These are phyloP conservation scores for Archips crataeganus DNA, from an alignment of 2,888 invertebrate species.

Conservation along the genomic window DNA sequence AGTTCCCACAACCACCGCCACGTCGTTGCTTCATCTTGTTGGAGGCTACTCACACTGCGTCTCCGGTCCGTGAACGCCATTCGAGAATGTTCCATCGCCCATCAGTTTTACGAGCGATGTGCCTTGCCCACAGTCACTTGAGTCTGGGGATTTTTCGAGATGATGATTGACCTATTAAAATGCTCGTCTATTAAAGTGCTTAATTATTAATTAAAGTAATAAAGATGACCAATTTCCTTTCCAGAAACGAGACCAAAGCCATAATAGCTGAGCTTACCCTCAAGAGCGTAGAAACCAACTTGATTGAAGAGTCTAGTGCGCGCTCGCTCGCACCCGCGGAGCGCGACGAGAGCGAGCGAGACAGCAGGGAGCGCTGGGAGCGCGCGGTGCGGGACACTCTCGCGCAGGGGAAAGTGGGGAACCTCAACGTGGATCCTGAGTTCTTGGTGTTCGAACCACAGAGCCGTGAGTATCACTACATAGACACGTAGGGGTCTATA, in stretches of 20 bases:
- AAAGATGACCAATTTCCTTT: slow-evolving; percentile 39
- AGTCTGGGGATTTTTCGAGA: no score
- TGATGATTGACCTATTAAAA: no score
- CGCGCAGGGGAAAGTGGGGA: slow-evolving; percentile 90
- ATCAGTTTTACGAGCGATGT: no score
- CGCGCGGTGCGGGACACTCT: slow-evolving; percentile 89
- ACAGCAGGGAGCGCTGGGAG: slow-evolving; percentile 71
- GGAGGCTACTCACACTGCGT: no score
- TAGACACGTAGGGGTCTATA: no score
- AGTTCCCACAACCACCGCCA: no score
- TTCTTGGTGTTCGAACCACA: slow-evolving; percentile 91
- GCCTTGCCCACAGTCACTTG: no score
- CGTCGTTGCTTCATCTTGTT: no score
- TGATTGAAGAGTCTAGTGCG: slow-evolving; percentile 85
- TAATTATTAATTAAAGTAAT: no score
- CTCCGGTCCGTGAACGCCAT: no score
- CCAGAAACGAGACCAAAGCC: slow-evolving; percentile 85
- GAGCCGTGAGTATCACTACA: slow-evolving; percentile 89
- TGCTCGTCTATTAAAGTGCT: no score
- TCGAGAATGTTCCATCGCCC: no score
- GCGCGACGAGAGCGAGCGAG: slow-evolving; percentile 54
- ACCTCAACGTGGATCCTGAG: slow-evolving; percentile 92
- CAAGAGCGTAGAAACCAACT: slow-evolving; percentile 89
- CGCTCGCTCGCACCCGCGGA: slow-evolving; percentile 57
- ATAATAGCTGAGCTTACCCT: slow-evolving; percentile 92